A percentile compares a stretch with the other conserved stretches of the same genome.
Conservation (phyloP, 1,140 invertebrate species). For the Zaprionus nigranus region DNA sequence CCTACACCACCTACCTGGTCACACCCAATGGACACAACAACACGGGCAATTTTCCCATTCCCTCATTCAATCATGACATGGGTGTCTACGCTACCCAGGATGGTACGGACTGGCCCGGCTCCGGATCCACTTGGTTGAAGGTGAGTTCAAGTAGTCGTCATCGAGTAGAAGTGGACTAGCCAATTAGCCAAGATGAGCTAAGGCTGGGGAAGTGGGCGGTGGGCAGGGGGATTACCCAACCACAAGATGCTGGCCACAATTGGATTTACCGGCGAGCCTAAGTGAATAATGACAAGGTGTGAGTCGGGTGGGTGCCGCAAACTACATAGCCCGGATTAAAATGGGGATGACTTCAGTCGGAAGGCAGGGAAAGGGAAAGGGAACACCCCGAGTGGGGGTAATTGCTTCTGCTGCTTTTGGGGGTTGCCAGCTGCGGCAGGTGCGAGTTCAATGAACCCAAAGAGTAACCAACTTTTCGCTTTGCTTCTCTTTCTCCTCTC, state of each 20-base stretch:
- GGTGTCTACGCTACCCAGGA: slow-evolving; percentile 84
- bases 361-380: background rate
- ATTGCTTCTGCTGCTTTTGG: slow-evolving; percentile 27
- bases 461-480: slow-evolving; percentile 20
- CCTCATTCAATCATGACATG: slow-evolving; percentile 86
- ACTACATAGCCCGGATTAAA: slow-evolving; percentile 63
- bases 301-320: slow-evolving; percentile 17
- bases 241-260: slow-evolving; percentile 24
- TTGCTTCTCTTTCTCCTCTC: background rate
- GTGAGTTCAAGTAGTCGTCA: slow-evolving; percentile 70
- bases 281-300: slow-evolving; percentile 46
- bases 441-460: slow-evolving; percentile 42
- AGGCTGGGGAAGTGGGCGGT: slow-evolving; percentile 12
- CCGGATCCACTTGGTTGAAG: slow-evolving; percentile 85
- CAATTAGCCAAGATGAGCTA: slow-evolving; percentile 46
- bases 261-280: slow-evolving; percentile 30
- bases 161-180: slow-evolving; percentile 8
- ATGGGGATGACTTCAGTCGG: slow-evolving; percentile 30
- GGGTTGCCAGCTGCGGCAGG: slow-evolving; percentile 27
- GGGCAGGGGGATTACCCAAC: background rate
- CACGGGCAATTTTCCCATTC: slow-evolving; percentile 82
- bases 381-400: background rate
- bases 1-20: slow-evolving; percentile 86
- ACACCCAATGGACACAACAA: slow-evolving; percentile 83
- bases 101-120: slow-evolving; percentile 84